Conservation (phyloP, 2,888 invertebrate genomes). For the Dolichomitus sp. region DNA sequence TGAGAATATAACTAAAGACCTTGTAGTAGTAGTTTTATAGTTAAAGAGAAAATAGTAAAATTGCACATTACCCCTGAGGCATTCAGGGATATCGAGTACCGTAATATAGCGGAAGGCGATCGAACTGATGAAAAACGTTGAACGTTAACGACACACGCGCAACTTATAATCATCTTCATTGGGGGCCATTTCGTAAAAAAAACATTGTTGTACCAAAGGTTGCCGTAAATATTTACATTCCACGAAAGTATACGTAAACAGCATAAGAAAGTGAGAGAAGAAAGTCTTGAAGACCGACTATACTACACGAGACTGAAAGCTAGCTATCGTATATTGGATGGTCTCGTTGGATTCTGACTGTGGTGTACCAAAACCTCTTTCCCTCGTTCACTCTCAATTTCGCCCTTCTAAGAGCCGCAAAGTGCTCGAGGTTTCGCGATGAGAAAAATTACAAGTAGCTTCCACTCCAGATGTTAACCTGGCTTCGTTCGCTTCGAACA, state of each 20-base stretch:
- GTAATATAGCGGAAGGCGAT: no score
- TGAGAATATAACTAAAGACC: no score
- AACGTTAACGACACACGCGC: no score
- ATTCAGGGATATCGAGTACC: no score
- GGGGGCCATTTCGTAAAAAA: no score
- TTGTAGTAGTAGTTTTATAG: no score
- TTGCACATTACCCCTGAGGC: no score
- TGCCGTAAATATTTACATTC: background rate
- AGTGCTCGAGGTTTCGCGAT: constrained; percentile 13
- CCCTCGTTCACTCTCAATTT: constrained; percentile 32
- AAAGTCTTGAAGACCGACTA: background rate
- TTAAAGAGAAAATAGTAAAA: no score
- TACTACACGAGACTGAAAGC: background rate
- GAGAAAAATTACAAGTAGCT: constrained; percentile 22
- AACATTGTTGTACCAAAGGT: background rate
- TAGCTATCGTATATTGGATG: background rate
- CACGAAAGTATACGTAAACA: background rate
- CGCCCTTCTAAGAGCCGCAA: constrained; percentile 7
- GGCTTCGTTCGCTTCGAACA: constrained; percentile 1
- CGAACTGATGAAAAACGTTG: no score
- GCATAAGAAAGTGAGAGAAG: background rate
- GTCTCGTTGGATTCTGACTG: constrained; percentile 11
- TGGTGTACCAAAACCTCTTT: constrained; percentile 14
- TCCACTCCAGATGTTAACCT: constrained; percentile 29
- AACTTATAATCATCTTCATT: no score